These are phyloP conservation scores for Myrmophylax atrothorax DNA, from an alignment of 2,113 vertebrate genomes.

Conservation along the genomic window DNA sequence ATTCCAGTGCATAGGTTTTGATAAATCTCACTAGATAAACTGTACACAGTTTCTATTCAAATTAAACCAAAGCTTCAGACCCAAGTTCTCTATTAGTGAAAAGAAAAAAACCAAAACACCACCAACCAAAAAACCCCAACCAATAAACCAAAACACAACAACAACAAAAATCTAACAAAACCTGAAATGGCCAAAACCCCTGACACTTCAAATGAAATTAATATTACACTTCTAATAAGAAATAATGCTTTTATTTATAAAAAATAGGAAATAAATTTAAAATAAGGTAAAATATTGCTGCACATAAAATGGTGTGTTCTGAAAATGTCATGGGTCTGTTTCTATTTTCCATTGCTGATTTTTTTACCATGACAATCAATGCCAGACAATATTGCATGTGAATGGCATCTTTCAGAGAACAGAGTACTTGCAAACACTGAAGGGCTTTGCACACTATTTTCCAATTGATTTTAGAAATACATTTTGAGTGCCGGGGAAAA, in stretches of 20 bases:
- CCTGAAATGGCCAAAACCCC: not conserved
- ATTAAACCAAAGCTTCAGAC: not conserved
- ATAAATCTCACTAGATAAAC: not conserved
- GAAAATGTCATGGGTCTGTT: not conserved
- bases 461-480: not conserved
- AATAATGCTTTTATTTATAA: not conserved
- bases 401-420: not conserved
- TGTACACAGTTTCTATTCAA: not conserved
- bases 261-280: not conserved
- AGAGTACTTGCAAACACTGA: not conserved
- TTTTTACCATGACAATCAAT: not conserved
- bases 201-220: not conserved
- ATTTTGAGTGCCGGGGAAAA: not conserved
- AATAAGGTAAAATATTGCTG: not conserved
- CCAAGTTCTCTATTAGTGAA: not conserved
- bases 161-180: too few relatives aligned
- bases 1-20: not conserved
- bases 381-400: not conserved
- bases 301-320: not conserved
- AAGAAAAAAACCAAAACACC: not conserved
- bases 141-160: not conserved
- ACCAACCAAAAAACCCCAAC: not conserved
- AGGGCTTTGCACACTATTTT: not conserved
- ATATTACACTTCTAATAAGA: not conserved
- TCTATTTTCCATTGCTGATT: not conserved